Percentiles rank a stretch among this genome's conserved stretches.
Conservation (phyloP, 2,888 invertebrate genomes). For the Alloplasta piceator region DNA sequence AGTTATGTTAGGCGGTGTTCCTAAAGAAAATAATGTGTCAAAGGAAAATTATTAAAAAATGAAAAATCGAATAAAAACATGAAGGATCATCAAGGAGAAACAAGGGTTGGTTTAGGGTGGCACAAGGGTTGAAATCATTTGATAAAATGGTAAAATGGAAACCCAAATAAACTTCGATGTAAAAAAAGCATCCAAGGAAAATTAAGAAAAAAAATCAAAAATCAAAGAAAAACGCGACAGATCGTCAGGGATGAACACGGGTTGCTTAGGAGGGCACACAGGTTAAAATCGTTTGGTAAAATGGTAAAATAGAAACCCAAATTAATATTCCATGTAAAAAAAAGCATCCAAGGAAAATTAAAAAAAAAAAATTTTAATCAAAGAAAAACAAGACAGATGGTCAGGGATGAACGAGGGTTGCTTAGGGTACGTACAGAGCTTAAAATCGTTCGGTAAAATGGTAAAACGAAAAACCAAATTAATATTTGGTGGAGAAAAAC, state of each 20-base stretch:
- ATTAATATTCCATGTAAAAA: conserved; percentile 3
- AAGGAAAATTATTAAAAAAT: background rate
- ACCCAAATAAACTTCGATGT: conserved; percentile 33
- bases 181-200: background rate
- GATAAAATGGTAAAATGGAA: conserved; percentile 47
- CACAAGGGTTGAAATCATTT: conserved; percentile 45
- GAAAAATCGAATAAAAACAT: background rate
- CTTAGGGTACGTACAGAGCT: conserved; percentile 14
- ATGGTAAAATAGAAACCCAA: conserved; percentile 43
- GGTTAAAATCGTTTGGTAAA: conserved; percentile 55
- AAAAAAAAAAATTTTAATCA: conserved; percentile 4
- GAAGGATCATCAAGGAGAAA: background rate
- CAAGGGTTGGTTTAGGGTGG: background rate
- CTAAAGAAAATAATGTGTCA: background rate
- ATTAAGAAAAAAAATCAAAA: background rate
- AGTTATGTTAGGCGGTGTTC: conserved; percentile 30
- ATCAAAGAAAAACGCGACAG: background rate
- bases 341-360: background rate
- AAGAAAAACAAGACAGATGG: background rate
- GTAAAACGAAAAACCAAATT: conserved; percentile 41
- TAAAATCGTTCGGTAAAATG: conserved; percentile 56
- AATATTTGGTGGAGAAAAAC: background rate
- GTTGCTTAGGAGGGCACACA: conserved; percentile 5
- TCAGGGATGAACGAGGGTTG: background rate
- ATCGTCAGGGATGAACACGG: background rate